Percentiles rank a stretch among this genome's conserved stretches.
Evolutionary conservation across 2,797 vertebrate genomes (phyloP).

Genomic region (Borostomias antarcticus): DNA sequence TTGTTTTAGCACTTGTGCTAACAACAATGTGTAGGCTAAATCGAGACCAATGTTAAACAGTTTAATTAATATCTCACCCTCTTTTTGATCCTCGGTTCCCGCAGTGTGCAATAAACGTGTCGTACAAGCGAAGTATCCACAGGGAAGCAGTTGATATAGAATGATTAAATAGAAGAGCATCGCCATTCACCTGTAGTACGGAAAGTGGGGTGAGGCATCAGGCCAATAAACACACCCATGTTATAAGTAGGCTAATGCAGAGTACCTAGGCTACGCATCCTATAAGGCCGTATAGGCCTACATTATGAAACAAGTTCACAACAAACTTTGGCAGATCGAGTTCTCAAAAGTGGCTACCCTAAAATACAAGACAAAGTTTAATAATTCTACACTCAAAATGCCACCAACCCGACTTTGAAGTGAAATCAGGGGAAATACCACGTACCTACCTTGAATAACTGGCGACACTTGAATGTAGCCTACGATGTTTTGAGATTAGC

Average conservation of each 20-base stretch:
- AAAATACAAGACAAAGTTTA: background rate
- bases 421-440: background rate
- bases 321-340: too few relatives aligned
- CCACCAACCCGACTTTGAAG: background rate
- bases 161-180: constrained; percentile 66
- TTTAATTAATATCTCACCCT: constrained; percentile 52
- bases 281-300: too few relatives aligned
- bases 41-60: background rate
- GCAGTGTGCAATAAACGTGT: constrained; percentile 37
- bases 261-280: too few relatives aligned
- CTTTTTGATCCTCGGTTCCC: constrained; percentile 27
- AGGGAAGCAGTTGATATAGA: constrained; percentile 58
- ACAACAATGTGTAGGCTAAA: background rate
- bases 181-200: constrained; percentile 51
- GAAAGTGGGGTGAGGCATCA: constrained; percentile 21
- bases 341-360: too few relatives aligned
- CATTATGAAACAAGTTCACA: too few relatives aligned
- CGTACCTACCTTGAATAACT: background rate
- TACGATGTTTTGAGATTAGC: background rate
- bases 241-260: background rate
- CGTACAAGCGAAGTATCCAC: constrained; percentile 58
- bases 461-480: background rate
- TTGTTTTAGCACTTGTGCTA: background rate
- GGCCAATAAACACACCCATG: too few relatives aligned
- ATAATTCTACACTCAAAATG: background rate